Conservation (phyloP, 2,113 vertebrate species). For the Candoia aspera region DNA sequence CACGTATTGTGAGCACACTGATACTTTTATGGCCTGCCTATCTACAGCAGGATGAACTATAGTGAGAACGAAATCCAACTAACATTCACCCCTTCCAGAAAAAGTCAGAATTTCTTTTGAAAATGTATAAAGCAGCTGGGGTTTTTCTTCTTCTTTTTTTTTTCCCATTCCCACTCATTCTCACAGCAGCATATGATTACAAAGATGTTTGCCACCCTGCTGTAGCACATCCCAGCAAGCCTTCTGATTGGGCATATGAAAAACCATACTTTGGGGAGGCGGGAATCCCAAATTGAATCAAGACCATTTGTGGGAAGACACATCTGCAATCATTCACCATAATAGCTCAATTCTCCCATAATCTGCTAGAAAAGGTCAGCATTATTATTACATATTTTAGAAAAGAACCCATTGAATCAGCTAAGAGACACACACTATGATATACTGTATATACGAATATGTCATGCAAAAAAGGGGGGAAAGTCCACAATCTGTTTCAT, state of each 20-base stretch:
- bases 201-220: not conserved
- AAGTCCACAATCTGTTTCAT: conserved; percentile 3
- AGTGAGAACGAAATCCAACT: not conserved
- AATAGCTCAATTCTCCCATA: not conserved
- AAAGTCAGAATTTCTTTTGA: not conserved
- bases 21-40: not conserved
- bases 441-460: fast-evolving
- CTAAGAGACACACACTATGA: not conserved
- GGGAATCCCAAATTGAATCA: not conserved
- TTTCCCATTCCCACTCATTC: not conserved
- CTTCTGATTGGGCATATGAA: not conserved
- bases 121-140: not conserved
- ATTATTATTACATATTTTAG: not conserved
- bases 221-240: not conserved
- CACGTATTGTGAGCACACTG: not conserved
- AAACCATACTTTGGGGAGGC: not conserved
- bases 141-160: not conserved
- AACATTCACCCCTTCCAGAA: not conserved
- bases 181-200: not conserved
- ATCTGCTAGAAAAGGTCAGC: not conserved
- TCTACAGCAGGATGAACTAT: not conserved
- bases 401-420: conserved; percentile 29
- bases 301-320: not conserved
- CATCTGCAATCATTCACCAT: not conserved
- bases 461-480: not conserved